These are phyloP conservation scores for Eulimnadia texana DNA, from an alignment of 1,140 invertebrate genomes.

Conservation along the genomic window DNA sequence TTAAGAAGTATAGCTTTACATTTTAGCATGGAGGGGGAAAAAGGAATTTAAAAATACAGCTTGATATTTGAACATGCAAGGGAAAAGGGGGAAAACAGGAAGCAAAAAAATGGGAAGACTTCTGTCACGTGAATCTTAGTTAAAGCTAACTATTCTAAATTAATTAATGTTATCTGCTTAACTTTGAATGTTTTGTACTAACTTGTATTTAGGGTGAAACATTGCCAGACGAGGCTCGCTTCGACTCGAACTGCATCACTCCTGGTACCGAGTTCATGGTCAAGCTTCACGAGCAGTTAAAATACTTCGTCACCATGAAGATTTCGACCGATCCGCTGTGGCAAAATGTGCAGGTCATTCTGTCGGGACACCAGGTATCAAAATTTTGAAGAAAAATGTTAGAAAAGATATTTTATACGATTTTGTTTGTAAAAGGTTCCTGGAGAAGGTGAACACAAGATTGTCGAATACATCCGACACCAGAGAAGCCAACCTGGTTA, in stretches of 20 bases:
- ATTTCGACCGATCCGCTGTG: conserved; percentile 45
- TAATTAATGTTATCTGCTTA: too few relatives aligned
- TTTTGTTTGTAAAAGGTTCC: conserved; percentile 47
- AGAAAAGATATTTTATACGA: background rate
- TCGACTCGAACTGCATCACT: conserved; percentile 94
- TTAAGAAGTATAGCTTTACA: too few relatives aligned
- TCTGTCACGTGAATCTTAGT: too few relatives aligned
- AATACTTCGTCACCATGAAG: conserved; percentile 76
- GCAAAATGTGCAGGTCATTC: conserved; percentile 29
- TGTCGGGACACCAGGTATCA: conserved; percentile 34
- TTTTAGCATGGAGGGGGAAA: too few relatives aligned
- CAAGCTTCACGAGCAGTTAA: conserved; percentile 65
- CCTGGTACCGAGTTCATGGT: conserved; percentile 86
- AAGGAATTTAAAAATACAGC: too few relatives aligned
- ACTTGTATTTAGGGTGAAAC: conserved; percentile 42
- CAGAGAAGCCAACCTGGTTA: conserved; percentile 64
- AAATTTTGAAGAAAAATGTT: background rate
- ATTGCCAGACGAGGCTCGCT: conserved; percentile 55
- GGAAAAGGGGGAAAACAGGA: too few relatives aligned
- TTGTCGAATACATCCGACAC: conserved; percentile 93
- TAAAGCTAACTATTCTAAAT: too few relatives aligned
- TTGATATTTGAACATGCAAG: too few relatives aligned
- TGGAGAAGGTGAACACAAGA: conserved; percentile 96
- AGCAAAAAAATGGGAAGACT: too few relatives aligned
- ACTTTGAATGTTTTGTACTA: too few relatives aligned